A percentile compares a stretch with the other conserved stretches of the same genome.
phyloP scores from a whole-genome alignment of 2,113 vertebrate genomes.

The Phylloscopus trochiloides region DNA sequence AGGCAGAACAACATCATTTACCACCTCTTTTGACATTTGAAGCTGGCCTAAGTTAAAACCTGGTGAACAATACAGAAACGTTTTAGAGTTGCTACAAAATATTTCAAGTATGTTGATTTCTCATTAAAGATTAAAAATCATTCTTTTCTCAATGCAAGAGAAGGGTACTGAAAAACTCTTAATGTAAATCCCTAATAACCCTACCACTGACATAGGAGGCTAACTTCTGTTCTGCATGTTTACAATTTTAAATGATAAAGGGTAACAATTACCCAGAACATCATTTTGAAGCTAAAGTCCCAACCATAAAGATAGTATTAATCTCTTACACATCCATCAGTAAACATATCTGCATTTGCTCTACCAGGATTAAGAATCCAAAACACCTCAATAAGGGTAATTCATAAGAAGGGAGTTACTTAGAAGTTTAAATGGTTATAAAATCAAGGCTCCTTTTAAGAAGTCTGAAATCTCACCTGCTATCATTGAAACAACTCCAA shows the following conservation, averaged over 20 bases:
- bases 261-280: neutral
- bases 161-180: neutral
- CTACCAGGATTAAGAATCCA: neutral
- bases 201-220: neutral
- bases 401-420: neutral
- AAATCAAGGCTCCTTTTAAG: neutral
- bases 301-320: neutral
- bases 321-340: neutral
- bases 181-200: neutral
- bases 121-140: neutral
- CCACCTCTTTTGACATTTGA: slow-evolving; percentile 90
- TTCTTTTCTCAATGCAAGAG: neutral
- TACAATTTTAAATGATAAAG: neutral
- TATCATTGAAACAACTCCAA: neutral
- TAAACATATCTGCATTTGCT: neutral
- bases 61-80: slow-evolving; percentile 53
- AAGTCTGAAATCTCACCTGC: neutral
- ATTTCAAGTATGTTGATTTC: neutral
- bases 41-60: slow-evolving; percentile 91
- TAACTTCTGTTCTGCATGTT: neutral
- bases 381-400: neutral
- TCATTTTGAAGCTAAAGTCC: neutral
- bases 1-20: slow-evolving; percentile 89
- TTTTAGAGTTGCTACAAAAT: neutral
- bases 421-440: neutral